Evolutionary conservation across 2,797 vertebrate species (phyloP).

Genomic region (Sphenodon punctatus): DNA sequence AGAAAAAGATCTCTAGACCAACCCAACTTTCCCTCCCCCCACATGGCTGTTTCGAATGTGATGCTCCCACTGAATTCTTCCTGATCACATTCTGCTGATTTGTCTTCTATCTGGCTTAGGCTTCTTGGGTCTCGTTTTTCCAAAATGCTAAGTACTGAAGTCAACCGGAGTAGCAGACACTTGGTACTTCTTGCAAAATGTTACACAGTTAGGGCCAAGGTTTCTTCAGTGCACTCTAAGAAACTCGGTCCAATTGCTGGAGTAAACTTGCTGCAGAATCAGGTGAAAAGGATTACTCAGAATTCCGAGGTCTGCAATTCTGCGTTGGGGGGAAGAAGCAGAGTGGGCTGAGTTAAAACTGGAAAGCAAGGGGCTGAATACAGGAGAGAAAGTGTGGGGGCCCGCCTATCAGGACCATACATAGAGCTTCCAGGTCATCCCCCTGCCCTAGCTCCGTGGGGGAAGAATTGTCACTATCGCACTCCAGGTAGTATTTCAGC

Average conservation of each 20-base stretch:
- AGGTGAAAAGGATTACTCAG: background rate
- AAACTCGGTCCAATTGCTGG: background rate
- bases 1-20: no score
- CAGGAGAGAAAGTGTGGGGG: background rate
- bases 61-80: no score
- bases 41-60: no score
- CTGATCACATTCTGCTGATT: background rate
- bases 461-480: background rate
- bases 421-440: background rate
- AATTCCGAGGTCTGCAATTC: background rate
- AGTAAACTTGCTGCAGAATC: background rate
- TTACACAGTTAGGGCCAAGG: background rate
- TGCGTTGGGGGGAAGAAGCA: background rate
- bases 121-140: constrained; percentile 2
- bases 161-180: background rate
- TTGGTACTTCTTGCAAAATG: constrained; percentile 12
- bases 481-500: no score
- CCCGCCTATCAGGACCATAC: background rate
- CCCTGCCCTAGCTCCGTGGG: background rate
- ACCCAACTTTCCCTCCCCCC: no score
- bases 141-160: constrained; percentile 12
- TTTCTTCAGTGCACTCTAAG: background rate
- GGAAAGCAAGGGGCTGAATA: constrained; percentile 1
- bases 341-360: background rate
- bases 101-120: background rate